Evolutionary conservation across 2,797 vertebrate species (phyloP).

Genomic region (Uromys caudimaculatus): DNA sequence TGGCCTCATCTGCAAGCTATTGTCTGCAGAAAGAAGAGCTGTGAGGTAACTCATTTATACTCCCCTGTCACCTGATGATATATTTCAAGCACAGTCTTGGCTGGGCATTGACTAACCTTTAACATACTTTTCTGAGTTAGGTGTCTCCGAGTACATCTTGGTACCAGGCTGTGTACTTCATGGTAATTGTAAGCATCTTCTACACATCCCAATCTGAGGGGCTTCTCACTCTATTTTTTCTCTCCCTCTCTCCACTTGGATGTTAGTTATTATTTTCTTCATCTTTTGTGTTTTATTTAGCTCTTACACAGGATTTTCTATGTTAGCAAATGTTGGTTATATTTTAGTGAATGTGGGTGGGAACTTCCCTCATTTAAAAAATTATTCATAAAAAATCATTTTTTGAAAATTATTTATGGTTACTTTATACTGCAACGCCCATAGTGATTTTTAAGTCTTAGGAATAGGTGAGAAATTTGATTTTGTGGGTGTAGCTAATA

Average conservation of each 20-base stretch:
- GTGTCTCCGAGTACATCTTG: not conserved
- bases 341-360: not conserved
- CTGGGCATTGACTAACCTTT: not conserved
- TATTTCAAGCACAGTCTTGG: not conserved
- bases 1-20: constrained; percentile 57
- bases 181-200: not conserved
- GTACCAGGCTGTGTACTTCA: not conserved
- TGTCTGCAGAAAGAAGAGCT: constrained; percentile 48
- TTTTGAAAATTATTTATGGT: constrained; percentile 7
- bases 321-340: not conserved
- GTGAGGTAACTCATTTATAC: constrained; percentile 53
- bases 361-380: not conserved
- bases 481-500: not conserved
- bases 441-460: not conserved
- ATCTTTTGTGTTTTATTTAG: not conserved
- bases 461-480: not conserved
- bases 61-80: constrained; percentile 38
- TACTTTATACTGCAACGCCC: not conserved
- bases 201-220: not conserved
- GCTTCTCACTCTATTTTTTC: not conserved
- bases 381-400: not conserved
- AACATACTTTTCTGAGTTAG: not conserved
- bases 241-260: not conserved
- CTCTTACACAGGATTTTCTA: not conserved
- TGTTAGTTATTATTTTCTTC: not conserved